These are phyloP conservation scores for Trichomycterus rosablanca DNA, from an alignment of 2,113 vertebrate species.

Conservation along the genomic window DNA sequence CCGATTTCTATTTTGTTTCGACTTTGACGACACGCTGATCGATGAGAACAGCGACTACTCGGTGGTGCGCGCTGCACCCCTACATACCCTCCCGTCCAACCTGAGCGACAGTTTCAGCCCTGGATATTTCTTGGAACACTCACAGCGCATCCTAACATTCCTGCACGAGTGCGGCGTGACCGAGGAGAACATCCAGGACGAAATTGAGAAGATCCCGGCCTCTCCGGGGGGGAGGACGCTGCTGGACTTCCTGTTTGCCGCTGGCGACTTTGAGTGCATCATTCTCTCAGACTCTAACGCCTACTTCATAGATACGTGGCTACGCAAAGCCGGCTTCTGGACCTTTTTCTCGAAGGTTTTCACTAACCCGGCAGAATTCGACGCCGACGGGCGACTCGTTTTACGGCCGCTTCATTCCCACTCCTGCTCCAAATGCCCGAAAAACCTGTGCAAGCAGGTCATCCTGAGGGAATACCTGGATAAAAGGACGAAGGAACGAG, in stretches of 20 bases:
- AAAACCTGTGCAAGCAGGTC: constrained; percentile 93
- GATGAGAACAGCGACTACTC: constrained; percentile 86
- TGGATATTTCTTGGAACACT: constrained; percentile 83
- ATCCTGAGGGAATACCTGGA: constrained; percentile 80
- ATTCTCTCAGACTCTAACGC: constrained; percentile 90
- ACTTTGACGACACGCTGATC: constrained; percentile 93
- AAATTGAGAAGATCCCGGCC: constrained; percentile 76
- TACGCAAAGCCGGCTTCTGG: constrained; percentile 64
- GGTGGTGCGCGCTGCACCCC: constrained; percentile 67
- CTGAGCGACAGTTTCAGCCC: constrained; percentile 70
- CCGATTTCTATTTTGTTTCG: constrained; percentile 81
- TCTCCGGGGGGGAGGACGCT: constrained; percentile 75
- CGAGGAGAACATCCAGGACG: constrained; percentile 61
- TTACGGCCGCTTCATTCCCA: constrained; percentile 85
- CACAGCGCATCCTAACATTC: constrained; percentile 75
- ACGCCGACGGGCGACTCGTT: constrained; percentile 69
- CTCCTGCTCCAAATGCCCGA: constrained; percentile 77
- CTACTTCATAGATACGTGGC: constrained; percentile 78
- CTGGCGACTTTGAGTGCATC: constrained; percentile 76
- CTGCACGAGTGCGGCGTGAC: constrained; percentile 80
- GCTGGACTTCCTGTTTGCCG: constrained; percentile 74
- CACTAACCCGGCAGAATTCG: constrained; percentile 79
- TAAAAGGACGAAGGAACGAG: constrained; percentile 63
- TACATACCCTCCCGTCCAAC: constrained; percentile 71
- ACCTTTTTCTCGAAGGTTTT: constrained; percentile 80